These are phyloP conservation scores for Leucophora obtusa DNA, from an alignment of 2,888 invertebrate genomes.

Conservation along the genomic window DNA sequence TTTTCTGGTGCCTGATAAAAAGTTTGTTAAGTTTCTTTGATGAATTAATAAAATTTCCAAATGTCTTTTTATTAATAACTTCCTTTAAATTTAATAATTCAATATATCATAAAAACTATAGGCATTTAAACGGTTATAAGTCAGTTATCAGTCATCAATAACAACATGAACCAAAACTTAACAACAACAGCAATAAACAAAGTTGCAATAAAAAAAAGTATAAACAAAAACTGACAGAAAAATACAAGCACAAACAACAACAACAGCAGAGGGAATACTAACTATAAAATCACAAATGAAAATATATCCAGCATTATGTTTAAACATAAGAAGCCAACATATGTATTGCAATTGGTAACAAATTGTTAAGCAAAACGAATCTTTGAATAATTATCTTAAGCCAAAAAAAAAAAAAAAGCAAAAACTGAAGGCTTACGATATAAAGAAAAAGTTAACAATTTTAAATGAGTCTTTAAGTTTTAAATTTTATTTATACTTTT, in stretches of 20 bases:
- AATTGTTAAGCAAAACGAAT: slow-evolving; percentile 64
- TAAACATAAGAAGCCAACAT: slow-evolving; percentile 21
- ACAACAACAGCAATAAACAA: slow-evolving; percentile 37
- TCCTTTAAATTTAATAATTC: slow-evolving; percentile 38
- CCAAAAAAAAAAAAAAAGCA: slow-evolving; percentile 2
- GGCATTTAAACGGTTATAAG: slow-evolving; percentile 40
- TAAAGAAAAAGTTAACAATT: slow-evolving; percentile 51
- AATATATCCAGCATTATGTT: no score
- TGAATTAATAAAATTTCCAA: slow-evolving; percentile 27
- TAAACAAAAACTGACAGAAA: slow-evolving; percentile 14
- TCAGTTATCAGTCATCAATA: slow-evolving; percentile 57
- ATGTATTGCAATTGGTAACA: slow-evolving; percentile 54
- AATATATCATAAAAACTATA: slow-evolving; percentile 45
- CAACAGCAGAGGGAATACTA: slow-evolving; percentile 19
- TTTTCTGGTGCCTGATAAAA: no score
- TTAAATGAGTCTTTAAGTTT: slow-evolving; percentile 44
- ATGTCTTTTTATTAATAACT: slow-evolving; percentile 17
- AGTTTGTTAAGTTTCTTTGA: slow-evolving; percentile 15
- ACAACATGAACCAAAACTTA: slow-evolving; percentile 38
- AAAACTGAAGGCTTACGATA: slow-evolving; percentile 15
- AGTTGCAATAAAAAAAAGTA: slow-evolving; percentile 30
- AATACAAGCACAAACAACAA: slow-evolving; percentile 2
- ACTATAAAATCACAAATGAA: no score
- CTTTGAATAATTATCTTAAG: slow-evolving; percentile 65
- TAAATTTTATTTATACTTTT: slow-evolving; percentile 17